Percentiles rank a stretch among this genome's conserved stretches.
phyloP scores from a whole-genome alignment of 2,888 invertebrate species.

The Tenthredo mesomela region DNA sequence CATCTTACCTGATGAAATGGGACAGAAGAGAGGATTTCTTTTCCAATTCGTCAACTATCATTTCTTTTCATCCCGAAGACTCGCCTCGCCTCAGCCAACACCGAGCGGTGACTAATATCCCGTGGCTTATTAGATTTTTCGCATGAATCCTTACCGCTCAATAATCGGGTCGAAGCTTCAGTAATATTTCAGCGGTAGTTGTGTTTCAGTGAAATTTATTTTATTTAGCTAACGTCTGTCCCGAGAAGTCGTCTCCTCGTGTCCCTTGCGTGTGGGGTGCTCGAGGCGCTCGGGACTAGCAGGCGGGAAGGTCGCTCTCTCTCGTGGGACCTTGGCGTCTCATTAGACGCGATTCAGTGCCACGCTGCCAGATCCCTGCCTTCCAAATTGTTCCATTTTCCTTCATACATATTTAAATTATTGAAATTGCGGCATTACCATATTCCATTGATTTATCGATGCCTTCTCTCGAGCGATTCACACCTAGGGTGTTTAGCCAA shows the following conservation, averaged over 20 bases:
- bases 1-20: not conserved
- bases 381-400: slow-evolving; percentile 75
- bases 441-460: slow-evolving; percentile 77
- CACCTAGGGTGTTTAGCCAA: slow-evolving; percentile 39
- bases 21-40: not conserved
- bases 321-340: slow-evolving; percentile 71
- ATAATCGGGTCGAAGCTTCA: slow-evolving; percentile 56
- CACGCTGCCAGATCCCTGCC: slow-evolving; percentile 71
- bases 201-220: slow-evolving; percentile 67
- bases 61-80: not conserved
- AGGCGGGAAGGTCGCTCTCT: slow-evolving; percentile 57
- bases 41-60: slow-evolving; percentile 15
- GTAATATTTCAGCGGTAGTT: slow-evolving; percentile 64
- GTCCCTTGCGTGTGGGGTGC: slow-evolving; percentile 43
- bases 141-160: slow-evolving; percentile 14
- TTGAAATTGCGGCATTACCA: slow-evolving; percentile 76
- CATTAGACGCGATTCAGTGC: slow-evolving; percentile 76
- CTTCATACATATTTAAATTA: slow-evolving; percentile 77
- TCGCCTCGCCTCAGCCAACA: not conserved
- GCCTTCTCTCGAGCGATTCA: slow-evolving; percentile 62
- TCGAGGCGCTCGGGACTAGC: slow-evolving; percentile 31
- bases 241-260: slow-evolving; percentile 53
- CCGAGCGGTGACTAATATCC: slow-evolving; percentile 24
- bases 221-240: slow-evolving; percentile 62
- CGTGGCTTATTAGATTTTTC: slow-evolving; percentile 22